Evolutionary conservation across 2,888 invertebrate genomes (phyloP).

Genomic region (Andrena praecox): DNA sequence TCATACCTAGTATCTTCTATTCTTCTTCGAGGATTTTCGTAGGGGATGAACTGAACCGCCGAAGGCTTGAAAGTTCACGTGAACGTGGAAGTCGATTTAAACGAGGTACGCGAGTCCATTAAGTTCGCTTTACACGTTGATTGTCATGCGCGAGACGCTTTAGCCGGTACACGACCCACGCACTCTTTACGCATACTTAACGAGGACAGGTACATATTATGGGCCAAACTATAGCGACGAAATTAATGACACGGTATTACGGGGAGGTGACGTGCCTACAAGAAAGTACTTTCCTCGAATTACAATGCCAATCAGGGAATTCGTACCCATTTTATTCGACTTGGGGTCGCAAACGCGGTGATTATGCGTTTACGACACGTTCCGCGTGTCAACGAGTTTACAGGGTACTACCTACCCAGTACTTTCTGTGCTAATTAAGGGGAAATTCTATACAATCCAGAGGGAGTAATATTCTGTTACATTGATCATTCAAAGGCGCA

Average conservation of each 20-base stretch:
- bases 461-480: neutral
- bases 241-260: constrained; percentile 60
- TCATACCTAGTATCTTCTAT: neutral
- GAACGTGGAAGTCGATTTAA: constrained; percentile 58
- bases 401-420: neutral
- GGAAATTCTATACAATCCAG: too few relatives aligned
- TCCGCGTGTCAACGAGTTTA: neutral
- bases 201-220: constrained; percentile 66
- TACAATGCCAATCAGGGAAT: constrained; percentile 23
- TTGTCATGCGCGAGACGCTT: constrained; percentile 68
- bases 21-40: neutral
- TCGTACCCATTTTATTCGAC: neutral
- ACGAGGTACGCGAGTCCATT: constrained; percentile 60
- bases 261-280: constrained; percentile 22
- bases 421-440: neutral
- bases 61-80: constrained; percentile 53
- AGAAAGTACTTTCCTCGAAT: constrained; percentile 28
- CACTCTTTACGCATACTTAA: constrained; percentile 69
- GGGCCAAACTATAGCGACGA: constrained; percentile 57
- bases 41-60: neutral
- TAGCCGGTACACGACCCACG: constrained; percentile 68
- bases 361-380: neutral
- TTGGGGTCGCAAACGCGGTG: neutral
- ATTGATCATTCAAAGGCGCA: neutral
- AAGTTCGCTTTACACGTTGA: constrained; percentile 58